Evolutionary conservation across 2,797 vertebrate species (phyloP).

Genomic region (Columba guinea): DNA sequence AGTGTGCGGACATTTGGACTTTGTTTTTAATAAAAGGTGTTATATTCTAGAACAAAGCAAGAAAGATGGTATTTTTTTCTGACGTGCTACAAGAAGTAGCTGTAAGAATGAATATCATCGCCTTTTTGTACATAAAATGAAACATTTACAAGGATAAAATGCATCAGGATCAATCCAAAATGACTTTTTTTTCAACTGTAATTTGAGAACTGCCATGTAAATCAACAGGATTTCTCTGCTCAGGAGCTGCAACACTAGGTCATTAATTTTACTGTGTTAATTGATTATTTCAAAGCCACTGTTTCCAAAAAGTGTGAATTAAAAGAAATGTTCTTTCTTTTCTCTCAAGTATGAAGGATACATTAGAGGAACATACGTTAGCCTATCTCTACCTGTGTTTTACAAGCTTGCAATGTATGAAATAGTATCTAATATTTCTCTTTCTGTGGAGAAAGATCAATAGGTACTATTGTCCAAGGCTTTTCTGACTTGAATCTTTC

Average conservation of each 20-base stretch:
- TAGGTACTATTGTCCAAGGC: neutral
- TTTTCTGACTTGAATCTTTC: neutral
- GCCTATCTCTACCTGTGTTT: neutral
- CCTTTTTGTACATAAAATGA: neutral
- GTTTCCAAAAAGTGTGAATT: neutral
- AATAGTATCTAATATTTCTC: neutral
- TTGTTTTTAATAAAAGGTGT: neutral
- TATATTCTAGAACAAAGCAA: neutral
- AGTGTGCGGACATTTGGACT: neutral
- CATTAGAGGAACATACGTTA: neutral
- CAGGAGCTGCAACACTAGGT: neutral
- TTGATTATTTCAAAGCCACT: neutral
- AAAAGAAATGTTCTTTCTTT: neutral
- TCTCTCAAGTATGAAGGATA: neutral
- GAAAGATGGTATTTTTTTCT: neutral
- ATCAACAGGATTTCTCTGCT: neutral
- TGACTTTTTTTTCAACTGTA: neutral
- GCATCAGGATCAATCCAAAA: neutral
- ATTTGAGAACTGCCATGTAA: neutral
- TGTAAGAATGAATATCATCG: neutral
- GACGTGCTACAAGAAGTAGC: neutral
- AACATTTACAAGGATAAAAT: neutral
- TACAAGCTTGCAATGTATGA: neutral
- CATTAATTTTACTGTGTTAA: neutral
- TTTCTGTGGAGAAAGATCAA: neutral